Percentiles rank a stretch among this genome's conserved stretches.
Evolutionary conservation across 1,140 invertebrate genomes (phyloP).

Genomic region (Himalopsyche phryganea): DNA sequence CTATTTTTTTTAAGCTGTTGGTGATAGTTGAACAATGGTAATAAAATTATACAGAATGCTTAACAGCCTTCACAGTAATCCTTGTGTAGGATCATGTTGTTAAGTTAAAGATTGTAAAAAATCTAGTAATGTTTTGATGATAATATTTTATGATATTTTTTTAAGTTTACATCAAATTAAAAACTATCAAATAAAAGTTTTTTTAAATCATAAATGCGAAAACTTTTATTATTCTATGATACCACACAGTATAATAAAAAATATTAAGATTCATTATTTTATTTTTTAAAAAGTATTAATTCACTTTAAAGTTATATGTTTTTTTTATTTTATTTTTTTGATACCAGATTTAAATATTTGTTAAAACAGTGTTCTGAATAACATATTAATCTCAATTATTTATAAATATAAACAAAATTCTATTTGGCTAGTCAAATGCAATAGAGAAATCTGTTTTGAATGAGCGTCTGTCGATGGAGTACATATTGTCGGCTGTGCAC

Average conservation of each 20-base stretch:
- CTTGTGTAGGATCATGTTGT: too few relatives aligned
- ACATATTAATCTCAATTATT: neutral
- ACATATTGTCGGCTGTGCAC: constrained; percentile 90
- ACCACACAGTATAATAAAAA: neutral
- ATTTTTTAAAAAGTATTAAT: too few relatives aligned
- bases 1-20: too few relatives aligned
- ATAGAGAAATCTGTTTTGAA: constrained; percentile 92
- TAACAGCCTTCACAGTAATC: too few relatives aligned
- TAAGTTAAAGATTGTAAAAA: too few relatives aligned
- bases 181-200: too few relatives aligned
- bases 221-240: neutral
- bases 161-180: too few relatives aligned
- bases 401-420: neutral
- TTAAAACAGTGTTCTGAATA: neutral
- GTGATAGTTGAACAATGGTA: too few relatives aligned
- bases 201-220: neutral
- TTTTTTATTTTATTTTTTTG: neutral
- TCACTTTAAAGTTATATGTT: neutral
- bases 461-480: constrained; percentile 81
- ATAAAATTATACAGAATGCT: too few relatives aligned
- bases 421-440: constrained; percentile 66
- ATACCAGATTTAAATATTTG: neutral
- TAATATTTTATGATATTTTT: too few relatives aligned
- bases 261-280: too few relatives aligned
- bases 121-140: too few relatives aligned